Evolutionary conservation across 2,113 vertebrate species (phyloP).

Genomic region (Corythornis madagascariensis): DNA sequence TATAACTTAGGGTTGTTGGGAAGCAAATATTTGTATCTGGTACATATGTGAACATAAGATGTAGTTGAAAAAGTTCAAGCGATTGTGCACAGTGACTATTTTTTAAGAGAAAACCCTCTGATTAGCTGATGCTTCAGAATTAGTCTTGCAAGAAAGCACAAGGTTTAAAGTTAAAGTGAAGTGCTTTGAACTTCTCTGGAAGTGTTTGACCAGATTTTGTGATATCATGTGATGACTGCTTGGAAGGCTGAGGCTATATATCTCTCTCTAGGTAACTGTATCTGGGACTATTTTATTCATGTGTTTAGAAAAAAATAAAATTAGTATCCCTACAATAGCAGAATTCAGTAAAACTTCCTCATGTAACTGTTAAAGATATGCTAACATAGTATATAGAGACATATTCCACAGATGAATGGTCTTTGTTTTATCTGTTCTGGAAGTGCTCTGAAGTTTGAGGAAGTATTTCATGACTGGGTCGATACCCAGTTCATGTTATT

Average conservation of each 20-base stretch:
- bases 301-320: not conserved
- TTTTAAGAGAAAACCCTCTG: not conserved
- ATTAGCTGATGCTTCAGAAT: not conserved
- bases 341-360: not conserved
- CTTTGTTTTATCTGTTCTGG: not conserved
- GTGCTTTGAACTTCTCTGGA: not conserved
- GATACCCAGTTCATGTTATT: not conserved
- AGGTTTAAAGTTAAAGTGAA: not conserved
- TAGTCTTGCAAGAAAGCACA: not conserved
- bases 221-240: not conserved
- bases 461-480: not conserved
- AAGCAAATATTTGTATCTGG: not conserved
- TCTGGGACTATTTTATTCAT: not conserved
- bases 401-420: not conserved
- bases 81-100: not conserved
- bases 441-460: not conserved
- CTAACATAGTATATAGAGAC: not conserved
- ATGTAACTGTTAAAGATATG: not conserved
- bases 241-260: not conserved
- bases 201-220: not conserved
- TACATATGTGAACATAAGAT: not conserved
- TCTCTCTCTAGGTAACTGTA: not conserved
- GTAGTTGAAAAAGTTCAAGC: not conserved
- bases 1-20: not conserved
- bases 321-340: not conserved